Percentiles rank a stretch among this genome's conserved stretches.
Conservation (phyloP, 2,888 invertebrate species). For the Apantesis nais region DNA sequence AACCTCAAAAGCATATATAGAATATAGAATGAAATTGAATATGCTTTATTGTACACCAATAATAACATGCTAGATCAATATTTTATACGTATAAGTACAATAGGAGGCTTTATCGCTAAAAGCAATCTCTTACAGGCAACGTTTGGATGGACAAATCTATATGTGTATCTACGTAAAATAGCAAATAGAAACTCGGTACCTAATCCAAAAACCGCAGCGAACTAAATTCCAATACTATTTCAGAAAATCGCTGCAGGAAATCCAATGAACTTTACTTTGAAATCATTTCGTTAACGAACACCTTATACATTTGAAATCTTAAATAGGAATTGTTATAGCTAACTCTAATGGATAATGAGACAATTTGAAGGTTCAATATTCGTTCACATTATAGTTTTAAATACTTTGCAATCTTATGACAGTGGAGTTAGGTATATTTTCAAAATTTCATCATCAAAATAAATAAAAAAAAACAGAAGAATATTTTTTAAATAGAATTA, state of each 20-base stretch:
- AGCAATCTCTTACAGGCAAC: no score
- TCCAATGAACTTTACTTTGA: constrained; percentile 13
- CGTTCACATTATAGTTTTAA: neutral
- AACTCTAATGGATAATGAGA: constrained; percentile 9
- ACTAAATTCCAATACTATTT: neutral
- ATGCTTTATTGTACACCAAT: no score
- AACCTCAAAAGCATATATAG: neutral
- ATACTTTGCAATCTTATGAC: neutral
- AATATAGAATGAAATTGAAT: no score
- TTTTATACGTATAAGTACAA: no score
- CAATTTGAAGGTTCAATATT: neutral
- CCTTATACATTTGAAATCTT: constrained; percentile 21
- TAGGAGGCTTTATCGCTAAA: no score
- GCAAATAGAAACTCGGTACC: neutral
- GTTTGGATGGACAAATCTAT: no score
- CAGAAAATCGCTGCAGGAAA: constrained; percentile 16
- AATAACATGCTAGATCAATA: no score
- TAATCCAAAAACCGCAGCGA: neutral
- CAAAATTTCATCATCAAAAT: no score
- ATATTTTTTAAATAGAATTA: no score
- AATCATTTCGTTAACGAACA: constrained; percentile 21
- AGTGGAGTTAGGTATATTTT: neutral
- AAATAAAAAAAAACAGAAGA: no score
- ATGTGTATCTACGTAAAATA: neutral
- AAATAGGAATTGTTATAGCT: constrained; percentile 42